These are phyloP conservation scores for Polypedilum vanderplanki DNA, from an alignment of 1,140 invertebrate species.

Conservation along the genomic window DNA sequence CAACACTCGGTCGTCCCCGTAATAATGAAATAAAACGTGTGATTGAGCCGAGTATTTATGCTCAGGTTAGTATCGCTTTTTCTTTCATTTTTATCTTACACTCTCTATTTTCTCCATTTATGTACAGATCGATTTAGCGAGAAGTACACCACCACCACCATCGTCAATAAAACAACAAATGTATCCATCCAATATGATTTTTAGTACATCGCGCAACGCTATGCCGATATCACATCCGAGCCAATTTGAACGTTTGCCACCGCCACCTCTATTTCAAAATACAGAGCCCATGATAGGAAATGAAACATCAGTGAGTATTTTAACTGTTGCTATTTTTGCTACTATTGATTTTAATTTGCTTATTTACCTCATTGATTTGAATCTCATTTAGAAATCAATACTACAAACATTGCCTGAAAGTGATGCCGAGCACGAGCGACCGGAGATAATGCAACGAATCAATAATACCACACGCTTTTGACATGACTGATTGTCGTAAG, in stretches of 20 bases:
- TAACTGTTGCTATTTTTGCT: not conserved
- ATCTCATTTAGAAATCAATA: not conserved
- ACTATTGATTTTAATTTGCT: not conserved
- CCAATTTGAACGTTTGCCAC: constrained; percentile 11
- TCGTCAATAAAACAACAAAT: not conserved
- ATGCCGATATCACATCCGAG: constrained; percentile 24
- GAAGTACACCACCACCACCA: constrained; percentile 26
- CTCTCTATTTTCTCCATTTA: not conserved
- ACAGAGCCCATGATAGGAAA: not conserved
- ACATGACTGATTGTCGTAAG: not conserved
- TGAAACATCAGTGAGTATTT: constrained; percentile 7
- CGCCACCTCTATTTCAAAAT: constrained; percentile 9
- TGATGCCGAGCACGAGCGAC: not conserved
- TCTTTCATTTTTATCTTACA: not conserved
- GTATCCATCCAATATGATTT: constrained; percentile 22
- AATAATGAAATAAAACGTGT: constrained; percentile 44
- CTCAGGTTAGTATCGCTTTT: constrained; percentile 45
- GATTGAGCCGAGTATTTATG: constrained; percentile 53
- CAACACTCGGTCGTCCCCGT: constrained; percentile 47
- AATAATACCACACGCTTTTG: constrained; percentile 15
- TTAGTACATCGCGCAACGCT: not conserved
- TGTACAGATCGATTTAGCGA: not conserved
- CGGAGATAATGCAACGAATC: not conserved
- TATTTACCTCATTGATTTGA: not conserved
- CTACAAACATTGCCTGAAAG: constrained; percentile 2